Conservation (phyloP, 2,797 vertebrate species). For the Yasuhikotakia modesta region DNA sequence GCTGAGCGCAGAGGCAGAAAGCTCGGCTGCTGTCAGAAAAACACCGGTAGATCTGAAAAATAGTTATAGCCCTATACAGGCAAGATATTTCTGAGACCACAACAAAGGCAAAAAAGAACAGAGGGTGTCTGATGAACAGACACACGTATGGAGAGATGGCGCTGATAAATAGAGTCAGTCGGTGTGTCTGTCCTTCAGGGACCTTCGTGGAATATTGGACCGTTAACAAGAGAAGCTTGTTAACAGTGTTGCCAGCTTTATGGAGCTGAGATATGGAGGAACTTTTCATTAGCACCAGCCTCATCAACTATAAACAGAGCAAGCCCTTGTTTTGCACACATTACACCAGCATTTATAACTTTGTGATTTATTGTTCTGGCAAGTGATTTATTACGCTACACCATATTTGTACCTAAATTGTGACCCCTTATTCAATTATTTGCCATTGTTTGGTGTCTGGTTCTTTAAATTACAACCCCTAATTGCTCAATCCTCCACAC, state of each 20-base stretch:
- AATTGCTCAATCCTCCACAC: neutral
- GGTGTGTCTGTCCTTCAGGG: conserved; percentile 17
- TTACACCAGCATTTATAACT: conserved; percentile 1
- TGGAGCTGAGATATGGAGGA: neutral
- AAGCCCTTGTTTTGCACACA: conserved; percentile 12
- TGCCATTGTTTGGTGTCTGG: neutral
- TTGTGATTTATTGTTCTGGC: neutral
- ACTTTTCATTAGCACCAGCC: conserved; percentile 29
- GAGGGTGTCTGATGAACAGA: neutral
- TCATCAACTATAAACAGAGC: conserved; percentile 41
- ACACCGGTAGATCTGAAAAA: neutral
- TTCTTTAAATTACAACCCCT: neutral
- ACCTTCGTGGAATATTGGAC: neutral
- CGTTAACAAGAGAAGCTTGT: conserved; percentile 34
- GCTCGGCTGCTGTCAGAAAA: conserved; percentile 8
- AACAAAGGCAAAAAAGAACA: neutral
- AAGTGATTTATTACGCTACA: conserved; percentile 6
- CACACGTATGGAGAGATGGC: neutral
- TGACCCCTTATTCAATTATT: neutral
- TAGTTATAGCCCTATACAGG: neutral
- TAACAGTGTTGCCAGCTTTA: conserved; percentile 26
- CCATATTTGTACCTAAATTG: neutral
- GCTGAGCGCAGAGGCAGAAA: conserved; percentile 33
- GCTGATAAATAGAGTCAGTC: conserved; percentile 3
- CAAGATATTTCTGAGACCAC: neutral